phyloP scores from a whole-genome alignment of 2,797 vertebrate genomes.

The Chrysocyon brachyurus region DNA sequence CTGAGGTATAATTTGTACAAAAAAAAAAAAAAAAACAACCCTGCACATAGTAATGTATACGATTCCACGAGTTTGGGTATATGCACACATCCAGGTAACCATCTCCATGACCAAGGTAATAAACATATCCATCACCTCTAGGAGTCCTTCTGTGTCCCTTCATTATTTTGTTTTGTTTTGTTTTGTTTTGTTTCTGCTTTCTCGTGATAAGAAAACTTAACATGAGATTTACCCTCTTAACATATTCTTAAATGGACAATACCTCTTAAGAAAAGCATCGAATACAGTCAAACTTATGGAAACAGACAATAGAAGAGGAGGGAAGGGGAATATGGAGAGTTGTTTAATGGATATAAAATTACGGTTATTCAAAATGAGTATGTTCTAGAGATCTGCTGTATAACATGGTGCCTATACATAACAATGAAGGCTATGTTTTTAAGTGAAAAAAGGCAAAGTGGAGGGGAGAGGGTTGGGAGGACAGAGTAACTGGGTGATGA shows the following conservation, averaged over 20 bases:
- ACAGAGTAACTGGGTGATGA: no score
- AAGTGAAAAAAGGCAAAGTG: background rate
- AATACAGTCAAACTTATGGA: background rate
- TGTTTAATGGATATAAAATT: background rate
- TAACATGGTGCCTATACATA: background rate
- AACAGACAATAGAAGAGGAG: background rate
- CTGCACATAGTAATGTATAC: background rate
- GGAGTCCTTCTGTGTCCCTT: background rate
- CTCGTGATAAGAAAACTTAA: background rate
- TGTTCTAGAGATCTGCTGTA: background rate
- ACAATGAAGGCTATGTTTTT: background rate
- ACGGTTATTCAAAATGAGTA: background rate
- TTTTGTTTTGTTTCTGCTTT: background rate
- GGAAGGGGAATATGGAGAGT: background rate
- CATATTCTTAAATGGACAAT: background rate
- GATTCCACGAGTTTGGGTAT: background rate
- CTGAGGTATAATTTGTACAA: background rate
- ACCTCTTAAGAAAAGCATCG: background rate
- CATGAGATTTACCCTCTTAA: background rate
- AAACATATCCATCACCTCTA: background rate
- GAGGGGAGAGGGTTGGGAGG: background rate
- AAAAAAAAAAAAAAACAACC: background rate
- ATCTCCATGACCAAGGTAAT: background rate
- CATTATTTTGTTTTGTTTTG: background rate
- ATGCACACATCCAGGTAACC: background rate